Percentiles rank a stretch among this genome's conserved stretches.
phyloP scores from a whole-genome alignment of 2,888 invertebrate genomes.

The Cephonodes hylas region DNA sequence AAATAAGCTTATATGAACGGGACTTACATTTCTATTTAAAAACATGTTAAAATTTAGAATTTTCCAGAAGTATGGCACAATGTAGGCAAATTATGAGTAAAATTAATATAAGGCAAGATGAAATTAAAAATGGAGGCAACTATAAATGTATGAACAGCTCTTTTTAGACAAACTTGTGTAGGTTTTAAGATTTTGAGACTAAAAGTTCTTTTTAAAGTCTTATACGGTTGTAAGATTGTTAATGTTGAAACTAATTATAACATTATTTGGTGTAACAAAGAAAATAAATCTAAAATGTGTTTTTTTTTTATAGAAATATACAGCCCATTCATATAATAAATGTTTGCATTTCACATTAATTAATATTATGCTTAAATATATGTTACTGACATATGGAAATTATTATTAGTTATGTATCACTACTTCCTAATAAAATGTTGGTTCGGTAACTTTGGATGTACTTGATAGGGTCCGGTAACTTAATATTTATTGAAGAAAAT shows the following conservation, averaged over 20 bases:
- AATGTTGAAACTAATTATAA: too few species aligned
- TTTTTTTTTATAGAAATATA: neutral
- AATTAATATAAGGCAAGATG: neutral
- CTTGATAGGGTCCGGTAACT: neutral
- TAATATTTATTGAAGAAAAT: too few species aligned
- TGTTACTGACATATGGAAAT: neutral
- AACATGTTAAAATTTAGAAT: neutral
- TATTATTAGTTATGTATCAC: neutral
- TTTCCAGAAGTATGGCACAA: neutral
- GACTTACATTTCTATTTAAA: neutral
- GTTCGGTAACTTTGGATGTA: neutral
- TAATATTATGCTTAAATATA: neutral
- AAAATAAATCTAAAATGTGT: too few species aligned
- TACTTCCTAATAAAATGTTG: neutral
- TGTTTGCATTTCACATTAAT: neutral
- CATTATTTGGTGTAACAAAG: too few species aligned
- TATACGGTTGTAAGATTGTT: too few species aligned
- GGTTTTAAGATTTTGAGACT: too few species aligned
- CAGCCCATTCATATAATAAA: neutral
- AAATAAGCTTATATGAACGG: neutral
- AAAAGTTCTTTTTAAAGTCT: too few species aligned
- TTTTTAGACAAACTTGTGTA: too few species aligned
- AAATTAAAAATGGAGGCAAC: neutral
- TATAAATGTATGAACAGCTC: too few species aligned
- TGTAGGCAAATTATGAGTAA: too few species aligned